Percentiles rank a stretch among this genome's conserved stretches.
Evolutionary conservation across 2,888 invertebrate species (phyloP).

Genomic region (Pristionchus arcanus): DNA sequence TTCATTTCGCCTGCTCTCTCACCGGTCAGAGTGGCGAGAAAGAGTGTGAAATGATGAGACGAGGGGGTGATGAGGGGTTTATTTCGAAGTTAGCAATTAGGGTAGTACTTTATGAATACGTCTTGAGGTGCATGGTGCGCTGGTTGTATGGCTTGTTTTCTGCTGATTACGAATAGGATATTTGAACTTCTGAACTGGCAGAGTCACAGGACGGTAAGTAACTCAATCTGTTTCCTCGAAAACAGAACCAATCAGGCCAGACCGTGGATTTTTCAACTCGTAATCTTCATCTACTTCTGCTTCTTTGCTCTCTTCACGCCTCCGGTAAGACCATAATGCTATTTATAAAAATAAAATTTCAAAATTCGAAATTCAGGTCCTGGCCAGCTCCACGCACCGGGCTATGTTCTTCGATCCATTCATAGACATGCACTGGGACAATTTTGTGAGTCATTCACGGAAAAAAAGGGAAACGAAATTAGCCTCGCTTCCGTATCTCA

Average conservation of each 20-base stretch:
- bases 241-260: not conserved
- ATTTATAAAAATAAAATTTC: not conserved
- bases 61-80: no score
- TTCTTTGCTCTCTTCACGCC: not conserved
- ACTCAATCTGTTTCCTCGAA: not conserved
- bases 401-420: conserved; percentile 27
- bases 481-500: not conserved
- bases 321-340: not conserved
- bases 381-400: not conserved
- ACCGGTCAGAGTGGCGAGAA: no score
- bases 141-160: not conserved
- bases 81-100: no score
- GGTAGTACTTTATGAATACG: not conserved
- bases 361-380: not conserved
- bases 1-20: no score
- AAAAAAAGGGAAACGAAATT: not conserved
- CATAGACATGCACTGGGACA: conserved; percentile 29
- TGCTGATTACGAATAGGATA: conserved; percentile 13
- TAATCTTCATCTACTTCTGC: not conserved
- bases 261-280: not conserved
- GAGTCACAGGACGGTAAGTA: not conserved
- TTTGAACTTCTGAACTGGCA: conserved; percentile 33
- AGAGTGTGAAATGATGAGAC: not conserved
- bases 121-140: conserved; percentile 12
- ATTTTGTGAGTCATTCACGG: conserved; percentile 27